Conservation (phyloP, 2,113 vertebrate genomes). For the Capreolus pygargus region DNA sequence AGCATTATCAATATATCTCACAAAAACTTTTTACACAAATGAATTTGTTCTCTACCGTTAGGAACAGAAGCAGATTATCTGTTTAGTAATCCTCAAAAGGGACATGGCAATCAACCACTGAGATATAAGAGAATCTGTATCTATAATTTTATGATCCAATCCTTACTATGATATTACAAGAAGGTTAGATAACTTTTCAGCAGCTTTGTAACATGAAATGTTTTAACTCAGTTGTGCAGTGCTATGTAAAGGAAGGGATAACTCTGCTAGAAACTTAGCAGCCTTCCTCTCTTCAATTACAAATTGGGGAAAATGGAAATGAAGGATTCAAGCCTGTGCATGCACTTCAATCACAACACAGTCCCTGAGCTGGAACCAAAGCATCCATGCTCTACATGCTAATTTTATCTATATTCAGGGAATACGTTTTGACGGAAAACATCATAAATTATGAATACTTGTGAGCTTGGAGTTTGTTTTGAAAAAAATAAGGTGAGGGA, state of each 20-base stretch:
- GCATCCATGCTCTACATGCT: background rate
- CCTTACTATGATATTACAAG: background rate
- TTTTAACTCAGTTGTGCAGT: background rate
- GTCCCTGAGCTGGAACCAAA: background rate
- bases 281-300: background rate
- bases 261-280: background rate
- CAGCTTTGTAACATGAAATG: background rate
- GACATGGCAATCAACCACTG: background rate
- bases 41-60: background rate
- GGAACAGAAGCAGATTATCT: constrained; percentile 28
- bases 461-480: background rate
- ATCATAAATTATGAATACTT: constrained; percentile 44
- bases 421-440: constrained; percentile 44
- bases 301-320: background rate
- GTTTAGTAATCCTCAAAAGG: constrained; percentile 23
- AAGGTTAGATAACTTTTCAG: background rate
- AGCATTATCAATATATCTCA: background rate
- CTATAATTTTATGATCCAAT: background rate
- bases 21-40: background rate
- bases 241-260: background rate
- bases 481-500: constrained; percentile 18
- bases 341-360: background rate
- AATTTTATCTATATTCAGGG: constrained; percentile 37
- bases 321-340: background rate
- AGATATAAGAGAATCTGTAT: background rate